Evolutionary conservation across 1,140 invertebrate species (phyloP), one percentile per base, ranked within the genome.

Genomic region (Littorina saxatilis): DNA sequence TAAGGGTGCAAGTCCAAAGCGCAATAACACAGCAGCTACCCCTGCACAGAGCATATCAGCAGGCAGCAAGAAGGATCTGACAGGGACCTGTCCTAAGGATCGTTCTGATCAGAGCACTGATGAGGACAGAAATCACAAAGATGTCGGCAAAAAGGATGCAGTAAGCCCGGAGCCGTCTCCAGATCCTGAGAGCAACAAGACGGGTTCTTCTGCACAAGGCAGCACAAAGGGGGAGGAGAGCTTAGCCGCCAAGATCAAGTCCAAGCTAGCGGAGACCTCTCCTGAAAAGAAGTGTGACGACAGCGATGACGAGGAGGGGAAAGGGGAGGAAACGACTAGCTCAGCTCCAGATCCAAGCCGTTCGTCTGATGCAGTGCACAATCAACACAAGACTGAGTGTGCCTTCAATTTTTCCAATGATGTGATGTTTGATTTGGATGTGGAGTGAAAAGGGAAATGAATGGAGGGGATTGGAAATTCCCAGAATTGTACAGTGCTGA

Each of bases 321-420:
- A 86, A 81, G 82, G 40, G 15, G 39, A 70, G 27, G 63, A 79
- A 23, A 77, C 47, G 23, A 17, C 70, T 43, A 39, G 68, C 77
- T 40, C 73, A 73, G 20, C 2, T 17, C 2, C 7, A 13, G 32
- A 20, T 13, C 37, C 39, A 32, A 40, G 61, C 39, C 63, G 55
- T 37, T 23, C 52, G 39, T 15, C 72, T 23, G 27, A 70, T 27
- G 15, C 43, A 50, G 20, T 55, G 50, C 20, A 82, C 35, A 88
- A 84, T 79, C 87, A 89, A 66, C 87, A 91, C 81, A 86, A 76
- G 73, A 91, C 88, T 23, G 43, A 87, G 39, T 91, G 90, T 88
- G 86, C 88, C 17, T 89, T 91, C 72, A 68, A 82, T 15, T 91
- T 90, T 80, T 84, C 86, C 29, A 90, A 91, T 82, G 84, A 83